Percentiles rank a stretch among this genome's conserved stretches.
These are phyloP conservation scores for Xylophagus ater DNA, from an alignment of 2,888 invertebrate genomes.

Conservation along the genomic window DNA sequence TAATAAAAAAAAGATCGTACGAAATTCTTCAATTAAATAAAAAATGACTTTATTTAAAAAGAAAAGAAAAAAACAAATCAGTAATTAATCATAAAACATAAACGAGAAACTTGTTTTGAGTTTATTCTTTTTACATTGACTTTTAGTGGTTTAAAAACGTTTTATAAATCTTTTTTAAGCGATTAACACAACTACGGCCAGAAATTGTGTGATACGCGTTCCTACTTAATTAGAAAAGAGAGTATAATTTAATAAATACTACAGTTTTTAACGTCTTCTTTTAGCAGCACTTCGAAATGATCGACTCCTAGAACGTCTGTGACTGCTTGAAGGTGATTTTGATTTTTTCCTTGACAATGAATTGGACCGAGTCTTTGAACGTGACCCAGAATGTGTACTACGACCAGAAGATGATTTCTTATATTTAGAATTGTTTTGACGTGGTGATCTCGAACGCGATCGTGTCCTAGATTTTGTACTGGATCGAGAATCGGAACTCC, in stretches of 20 bases:
- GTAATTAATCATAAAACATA: too few relatives aligned
- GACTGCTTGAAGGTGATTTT: slow-evolving; percentile 18
- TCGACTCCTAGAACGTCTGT: slow-evolving; percentile 19
- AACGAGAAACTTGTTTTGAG: too few relatives aligned
- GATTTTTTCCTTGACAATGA: slow-evolving; percentile 19
- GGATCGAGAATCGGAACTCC: slow-evolving; percentile 20
- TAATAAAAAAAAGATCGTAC: too few relatives aligned
- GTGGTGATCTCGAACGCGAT: slow-evolving; percentile 17
- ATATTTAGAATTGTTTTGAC: slow-evolving; percentile 15
- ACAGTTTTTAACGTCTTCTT: neutral
- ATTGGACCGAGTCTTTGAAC: slow-evolving; percentile 22
- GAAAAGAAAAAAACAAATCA: slow-evolving; percentile 20
- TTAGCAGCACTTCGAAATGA: slow-evolving; percentile 17
- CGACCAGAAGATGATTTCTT: neutral
- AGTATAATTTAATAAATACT: too few relatives aligned
- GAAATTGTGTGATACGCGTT: too few relatives aligned
- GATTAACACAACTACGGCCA: too few relatives aligned
- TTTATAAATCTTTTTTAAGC: too few relatives aligned
- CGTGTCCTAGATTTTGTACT: slow-evolving; percentile 20
- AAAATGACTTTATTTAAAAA: too few relatives aligned
- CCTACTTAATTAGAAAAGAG: too few relatives aligned
- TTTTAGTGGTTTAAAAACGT: too few relatives aligned
- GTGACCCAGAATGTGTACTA: slow-evolving; percentile 14
- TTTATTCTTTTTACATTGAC: too few relatives aligned
- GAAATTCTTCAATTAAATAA: too few relatives aligned